These are phyloP conservation scores for Drosophila putrida DNA, from an alignment of 2,888 invertebrate genomes.

Conservation along the genomic window DNA sequence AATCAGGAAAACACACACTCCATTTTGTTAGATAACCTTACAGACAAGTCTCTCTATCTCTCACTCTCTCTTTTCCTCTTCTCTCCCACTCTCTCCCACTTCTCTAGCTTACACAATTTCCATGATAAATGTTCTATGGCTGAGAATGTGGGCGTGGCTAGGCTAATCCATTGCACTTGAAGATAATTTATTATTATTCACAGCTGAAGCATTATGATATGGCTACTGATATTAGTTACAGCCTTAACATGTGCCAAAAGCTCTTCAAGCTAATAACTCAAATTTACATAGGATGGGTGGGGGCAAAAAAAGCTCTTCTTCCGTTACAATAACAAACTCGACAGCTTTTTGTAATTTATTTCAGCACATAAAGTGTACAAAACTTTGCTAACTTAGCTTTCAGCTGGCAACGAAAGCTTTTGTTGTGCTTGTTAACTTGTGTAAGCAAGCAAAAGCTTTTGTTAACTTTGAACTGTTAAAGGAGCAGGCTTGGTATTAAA, in stretches of 20 bases:
- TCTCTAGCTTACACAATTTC: conserved; percentile 11
- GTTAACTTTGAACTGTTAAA: not conserved
- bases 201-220: conserved; percentile 39
- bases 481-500: not conserved
- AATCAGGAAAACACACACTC: conserved; percentile 48
- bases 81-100: not conserved
- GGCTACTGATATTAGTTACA: conserved; percentile 22
- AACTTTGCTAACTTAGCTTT: conserved; percentile 29
- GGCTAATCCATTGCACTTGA: conserved; percentile 65
- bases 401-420: conserved; percentile 23
- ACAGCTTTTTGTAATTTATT: conserved; percentile 37
- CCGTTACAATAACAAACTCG: not conserved
- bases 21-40: conserved; percentile 37
- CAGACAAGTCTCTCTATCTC: conserved; percentile 4
- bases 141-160: conserved; percentile 69
- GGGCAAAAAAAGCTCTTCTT: conserved; percentile 16
- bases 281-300: not conserved
- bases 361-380: not conserved
- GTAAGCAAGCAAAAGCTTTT: conserved; percentile 22
- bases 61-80: not conserved
- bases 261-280: conserved; percentile 24
- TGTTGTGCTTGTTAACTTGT: conserved; percentile 1
- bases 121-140: conserved; percentile 62
- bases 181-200: conserved; percentile 72
- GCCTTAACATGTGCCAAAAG: conserved; percentile 45